Conservation (phyloP, 53 echinoderm and acorn worm species). For the Zoroaster sp. region DNA sequence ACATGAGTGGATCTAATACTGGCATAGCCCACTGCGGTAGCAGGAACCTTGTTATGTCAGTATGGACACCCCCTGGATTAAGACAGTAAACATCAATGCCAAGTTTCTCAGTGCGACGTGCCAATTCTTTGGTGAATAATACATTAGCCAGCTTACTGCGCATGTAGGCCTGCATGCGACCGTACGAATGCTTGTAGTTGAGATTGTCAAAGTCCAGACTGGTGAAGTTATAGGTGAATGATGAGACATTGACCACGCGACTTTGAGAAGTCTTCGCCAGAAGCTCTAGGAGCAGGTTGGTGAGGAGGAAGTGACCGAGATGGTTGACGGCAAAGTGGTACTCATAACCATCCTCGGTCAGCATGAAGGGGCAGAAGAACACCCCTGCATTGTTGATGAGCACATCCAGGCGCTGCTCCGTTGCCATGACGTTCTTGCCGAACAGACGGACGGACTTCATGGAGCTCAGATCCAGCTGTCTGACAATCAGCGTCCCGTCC, state of each 20-base stretch:
- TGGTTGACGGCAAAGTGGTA: slow-evolving; percentile 90
- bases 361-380: slow-evolving; percentile 70
- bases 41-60: slow-evolving; percentile 69
- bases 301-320: slow-evolving; percentile 88
- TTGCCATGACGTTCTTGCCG: slow-evolving; percentile 64
- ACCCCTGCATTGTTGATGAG: slow-evolving; percentile 92
- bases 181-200: slow-evolving; percentile 59
- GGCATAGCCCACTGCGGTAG: slow-evolving; percentile 35
- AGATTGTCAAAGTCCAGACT: slow-evolving; percentile 76
- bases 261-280: slow-evolving; percentile 58
- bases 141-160: slow-evolving; percentile 91
- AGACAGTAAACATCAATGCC: slow-evolving; percentile 74
- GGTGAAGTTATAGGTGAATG: slow-evolving; percentile 68
- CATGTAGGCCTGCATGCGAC: slow-evolving; percentile 68
- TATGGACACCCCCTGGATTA: slow-evolving; percentile 83
- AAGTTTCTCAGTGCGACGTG: slow-evolving; percentile 54
- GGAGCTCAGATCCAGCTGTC: slow-evolving; percentile 81
- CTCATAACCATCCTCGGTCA: slow-evolving; percentile 82
- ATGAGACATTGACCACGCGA: slow-evolving; percentile 81
- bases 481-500: slow-evolving; percentile 64
- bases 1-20: slow-evolving; percentile 41
- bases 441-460: slow-evolving; percentile 74
- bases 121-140: slow-evolving; percentile 78
- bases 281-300: slow-evolving; percentile 73
- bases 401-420: slow-evolving; percentile 68